Conservation (phyloP, 2,888 invertebrate species). For the Busseola fusca region DNA sequence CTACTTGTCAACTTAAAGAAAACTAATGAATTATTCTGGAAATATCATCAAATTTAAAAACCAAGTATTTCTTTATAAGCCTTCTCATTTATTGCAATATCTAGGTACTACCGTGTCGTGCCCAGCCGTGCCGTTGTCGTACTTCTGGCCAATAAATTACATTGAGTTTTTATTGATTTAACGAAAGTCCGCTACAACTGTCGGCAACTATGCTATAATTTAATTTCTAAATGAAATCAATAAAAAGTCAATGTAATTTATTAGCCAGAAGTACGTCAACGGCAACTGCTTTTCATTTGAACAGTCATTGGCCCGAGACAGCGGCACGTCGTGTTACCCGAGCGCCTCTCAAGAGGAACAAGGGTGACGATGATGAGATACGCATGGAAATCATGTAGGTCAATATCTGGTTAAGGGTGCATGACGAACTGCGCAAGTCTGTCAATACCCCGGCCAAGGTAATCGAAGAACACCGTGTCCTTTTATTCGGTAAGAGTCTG, state of each 20-base stretch:
- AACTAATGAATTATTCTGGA: neutral
- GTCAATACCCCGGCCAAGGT: neutral
- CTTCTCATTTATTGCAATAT: neutral
- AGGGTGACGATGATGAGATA: neutral
- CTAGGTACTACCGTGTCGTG: neutral
- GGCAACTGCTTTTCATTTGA: neutral
- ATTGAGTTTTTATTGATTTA: neutral
- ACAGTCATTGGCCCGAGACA: neutral
- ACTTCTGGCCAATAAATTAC: neutral
- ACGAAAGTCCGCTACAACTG: no score
- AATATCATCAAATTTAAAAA: neutral
- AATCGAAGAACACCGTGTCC: neutral
- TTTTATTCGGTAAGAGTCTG: no score
- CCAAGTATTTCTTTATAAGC: neutral
- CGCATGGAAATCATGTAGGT: neutral
- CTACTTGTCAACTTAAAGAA: neutral
- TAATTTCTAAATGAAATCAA: no score
- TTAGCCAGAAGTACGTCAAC: no score
- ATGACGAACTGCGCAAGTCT: neutral
- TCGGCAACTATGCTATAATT: no score
- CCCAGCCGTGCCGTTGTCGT: neutral
- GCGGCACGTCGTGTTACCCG: neutral
- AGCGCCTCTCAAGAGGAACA: neutral
- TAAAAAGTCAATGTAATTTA: no score
- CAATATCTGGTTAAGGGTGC: neutral